These are phyloP conservation scores for Regulus satrapa DNA, from an alignment of 2,113 vertebrate genomes.

Conservation along the genomic window DNA sequence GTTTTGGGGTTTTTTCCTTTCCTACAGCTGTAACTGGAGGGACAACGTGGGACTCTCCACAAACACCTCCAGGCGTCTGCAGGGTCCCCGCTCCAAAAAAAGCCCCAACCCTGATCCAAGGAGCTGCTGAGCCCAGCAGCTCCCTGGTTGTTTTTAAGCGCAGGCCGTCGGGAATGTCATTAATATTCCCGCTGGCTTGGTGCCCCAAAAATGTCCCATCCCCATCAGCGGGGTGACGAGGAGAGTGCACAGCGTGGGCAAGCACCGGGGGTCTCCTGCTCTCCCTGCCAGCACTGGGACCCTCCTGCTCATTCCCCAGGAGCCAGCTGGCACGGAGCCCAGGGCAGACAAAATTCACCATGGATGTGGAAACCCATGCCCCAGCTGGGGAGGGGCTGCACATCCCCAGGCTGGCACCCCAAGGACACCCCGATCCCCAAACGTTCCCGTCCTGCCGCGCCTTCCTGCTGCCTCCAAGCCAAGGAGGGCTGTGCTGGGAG, in stretches of 20 bases:
- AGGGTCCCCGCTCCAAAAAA: background rate
- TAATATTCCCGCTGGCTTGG: background rate
- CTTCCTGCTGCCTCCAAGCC: background rate
- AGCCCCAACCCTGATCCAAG: background rate
- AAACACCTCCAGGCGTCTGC: background rate
- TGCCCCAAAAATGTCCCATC: background rate
- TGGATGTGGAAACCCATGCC: background rate
- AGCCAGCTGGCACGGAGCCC: accelerated
- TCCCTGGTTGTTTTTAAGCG: background rate
- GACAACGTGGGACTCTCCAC: background rate
- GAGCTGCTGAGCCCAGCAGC: background rate
- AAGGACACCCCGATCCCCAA: background rate
- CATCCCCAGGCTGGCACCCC: background rate
- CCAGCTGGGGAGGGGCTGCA: background rate
- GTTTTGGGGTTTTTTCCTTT: accelerated
- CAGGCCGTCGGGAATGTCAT: accelerated
- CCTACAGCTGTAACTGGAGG: background rate
- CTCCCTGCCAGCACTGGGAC: background rate
- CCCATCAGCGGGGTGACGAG: background rate
- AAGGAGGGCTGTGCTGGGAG: background rate
- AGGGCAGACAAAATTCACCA: background rate
- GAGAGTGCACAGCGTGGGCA: accelerated
- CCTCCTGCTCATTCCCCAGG: background rate
- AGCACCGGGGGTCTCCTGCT: background rate
- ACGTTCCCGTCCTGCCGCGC: accelerated